Conservation (phyloP, 2,797 vertebrate genomes). For the Masticophis lateralis region DNA sequence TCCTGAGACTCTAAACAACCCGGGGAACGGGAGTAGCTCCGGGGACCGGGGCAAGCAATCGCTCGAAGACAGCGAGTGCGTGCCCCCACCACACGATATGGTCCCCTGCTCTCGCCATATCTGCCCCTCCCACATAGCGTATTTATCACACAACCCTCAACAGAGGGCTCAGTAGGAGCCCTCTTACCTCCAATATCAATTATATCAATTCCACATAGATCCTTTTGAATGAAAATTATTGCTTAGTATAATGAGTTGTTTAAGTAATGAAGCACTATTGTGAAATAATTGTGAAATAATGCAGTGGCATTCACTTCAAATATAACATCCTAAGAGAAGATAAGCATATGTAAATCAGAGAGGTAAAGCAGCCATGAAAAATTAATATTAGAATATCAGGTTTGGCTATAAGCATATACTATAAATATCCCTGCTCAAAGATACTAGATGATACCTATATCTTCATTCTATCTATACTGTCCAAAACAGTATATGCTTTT, state of each 20-base stretch:
- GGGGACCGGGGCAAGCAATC: no score
- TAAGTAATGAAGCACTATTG: neutral
- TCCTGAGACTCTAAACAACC: no score
- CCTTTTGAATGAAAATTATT: conserved; percentile 16
- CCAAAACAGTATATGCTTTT: neutral
- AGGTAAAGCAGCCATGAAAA: neutral
- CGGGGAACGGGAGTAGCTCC: no score
- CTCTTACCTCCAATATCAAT: no score
- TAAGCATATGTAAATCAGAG: neutral
- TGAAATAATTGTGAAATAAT: neutral
- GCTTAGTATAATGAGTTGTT: conserved; percentile 15
- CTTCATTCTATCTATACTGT: neutral
- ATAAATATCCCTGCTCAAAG: neutral
- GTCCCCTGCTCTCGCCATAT: no score
- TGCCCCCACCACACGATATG: no score
- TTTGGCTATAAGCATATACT: neutral
- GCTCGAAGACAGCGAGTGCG: no score
- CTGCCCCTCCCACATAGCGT: no score
- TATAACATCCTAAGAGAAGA: neutral
- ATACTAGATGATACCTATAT: conserved; percentile 26
- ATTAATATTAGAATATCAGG: neutral
- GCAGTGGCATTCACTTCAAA: neutral
- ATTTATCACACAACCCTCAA: no score
- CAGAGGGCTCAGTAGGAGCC: no score
- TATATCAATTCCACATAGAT: conserved; percentile 16